Conservation (phyloP, 2,888 invertebrate species). For the Taphrorychus bicolor region DNA sequence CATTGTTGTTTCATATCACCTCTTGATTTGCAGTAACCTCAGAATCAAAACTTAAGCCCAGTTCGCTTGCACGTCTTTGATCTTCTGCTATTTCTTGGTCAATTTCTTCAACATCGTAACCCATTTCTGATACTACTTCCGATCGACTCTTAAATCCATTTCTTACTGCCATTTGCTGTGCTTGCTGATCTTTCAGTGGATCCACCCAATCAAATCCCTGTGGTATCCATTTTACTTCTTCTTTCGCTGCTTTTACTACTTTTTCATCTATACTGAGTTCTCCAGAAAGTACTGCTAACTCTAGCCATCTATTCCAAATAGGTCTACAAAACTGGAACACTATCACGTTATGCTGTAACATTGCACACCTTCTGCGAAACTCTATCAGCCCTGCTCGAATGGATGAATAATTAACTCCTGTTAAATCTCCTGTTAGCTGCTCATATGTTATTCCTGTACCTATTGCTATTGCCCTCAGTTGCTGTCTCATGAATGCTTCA, state of each 20-base stretch:
- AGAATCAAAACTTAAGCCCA: neutral
- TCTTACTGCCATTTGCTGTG: constrained; percentile 24
- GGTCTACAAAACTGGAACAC: constrained; percentile 15
- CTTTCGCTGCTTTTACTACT: constrained; percentile 18
- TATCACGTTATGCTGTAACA: constrained; percentile 10
- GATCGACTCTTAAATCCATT: constrained; percentile 17
- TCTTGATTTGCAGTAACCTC: neutral
- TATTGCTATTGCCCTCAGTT: constrained; percentile 13
- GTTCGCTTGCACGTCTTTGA: constrained; percentile 9
- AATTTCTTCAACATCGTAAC: constrained; percentile 28
- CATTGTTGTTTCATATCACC: neutral
- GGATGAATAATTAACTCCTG: constrained; percentile 18
- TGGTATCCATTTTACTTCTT: constrained; percentile 24
- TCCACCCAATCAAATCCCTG: constrained; percentile 25
- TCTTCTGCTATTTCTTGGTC: constrained; percentile 28
- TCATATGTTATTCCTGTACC: constrained; percentile 13
- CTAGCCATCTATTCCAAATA: constrained; percentile 15
- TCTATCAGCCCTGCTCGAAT: constrained; percentile 17
- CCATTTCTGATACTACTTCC: constrained; percentile 27
- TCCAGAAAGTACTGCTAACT: constrained; percentile 15
- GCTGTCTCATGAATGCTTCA: constrained; percentile 15
- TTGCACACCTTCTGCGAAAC: constrained; percentile 16
- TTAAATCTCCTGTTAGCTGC: constrained; percentile 15
- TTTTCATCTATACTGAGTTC: constrained; percentile 13
- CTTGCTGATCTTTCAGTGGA: constrained; percentile 20